Evolutionary conservation across 2,113 vertebrate genomes (phyloP).

Genomic region (Anas platyrhynchos): DNA sequence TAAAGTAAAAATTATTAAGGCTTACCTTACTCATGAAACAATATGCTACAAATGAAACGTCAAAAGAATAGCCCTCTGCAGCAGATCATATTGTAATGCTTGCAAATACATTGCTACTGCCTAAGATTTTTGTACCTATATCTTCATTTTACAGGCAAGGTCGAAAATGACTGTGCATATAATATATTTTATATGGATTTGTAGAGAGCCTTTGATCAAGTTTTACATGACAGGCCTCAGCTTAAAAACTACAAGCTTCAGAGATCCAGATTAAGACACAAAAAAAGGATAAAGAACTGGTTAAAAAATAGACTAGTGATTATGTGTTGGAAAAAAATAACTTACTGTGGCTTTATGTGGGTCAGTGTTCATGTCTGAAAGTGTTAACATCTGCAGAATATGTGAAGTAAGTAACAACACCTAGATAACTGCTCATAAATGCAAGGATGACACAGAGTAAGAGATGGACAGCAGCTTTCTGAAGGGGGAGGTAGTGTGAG

Average conservation of each 20-base stretch:
- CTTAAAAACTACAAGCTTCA: conserved; percentile 58
- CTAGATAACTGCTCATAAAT: neutral
- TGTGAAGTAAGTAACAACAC: neutral
- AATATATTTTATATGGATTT: conserved; percentile 62
- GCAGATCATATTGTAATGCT: conserved; percentile 43
- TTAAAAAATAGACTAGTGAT: neutral
- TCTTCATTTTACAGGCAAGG: conserved; percentile 47
- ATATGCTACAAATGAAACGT: conserved; percentile 41
- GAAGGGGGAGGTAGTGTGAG: neutral
- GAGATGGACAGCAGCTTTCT: neutral
- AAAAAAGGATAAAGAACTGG: conserved; percentile 38
- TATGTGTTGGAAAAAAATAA: neutral
- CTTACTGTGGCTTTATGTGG: neutral
- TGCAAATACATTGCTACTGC: conserved; percentile 3
- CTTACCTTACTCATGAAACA: conserved; percentile 44
- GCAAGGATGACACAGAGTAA: neutral
- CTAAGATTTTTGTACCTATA: conserved; percentile 28
- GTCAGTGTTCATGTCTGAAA: neutral
- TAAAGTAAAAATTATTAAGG: conserved; percentile 11
- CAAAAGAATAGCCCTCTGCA: conserved; percentile 27
- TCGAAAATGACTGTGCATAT: conserved; percentile 33
- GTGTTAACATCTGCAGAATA: neutral
- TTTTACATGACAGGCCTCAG: conserved; percentile 36
- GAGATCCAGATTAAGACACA: conserved; percentile 33
- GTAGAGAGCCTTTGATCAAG: conserved; percentile 49